Base-by-base conservation (phyloP, 2,113 vertebrate species). In the Thamnophis sirtalis region DNA sequence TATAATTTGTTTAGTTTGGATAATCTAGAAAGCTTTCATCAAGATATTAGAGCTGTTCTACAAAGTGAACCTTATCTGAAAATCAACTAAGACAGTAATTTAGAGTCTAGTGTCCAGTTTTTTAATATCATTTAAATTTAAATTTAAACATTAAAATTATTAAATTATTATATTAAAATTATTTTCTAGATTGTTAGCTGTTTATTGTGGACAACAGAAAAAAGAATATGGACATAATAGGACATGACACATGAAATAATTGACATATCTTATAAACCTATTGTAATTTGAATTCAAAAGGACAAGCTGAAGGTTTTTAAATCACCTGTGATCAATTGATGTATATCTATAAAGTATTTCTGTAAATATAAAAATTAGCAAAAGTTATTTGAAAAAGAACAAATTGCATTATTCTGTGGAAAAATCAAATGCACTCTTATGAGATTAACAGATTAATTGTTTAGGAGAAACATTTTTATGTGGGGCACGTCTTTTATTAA, bases 1-100 rank as follows among this genome's bases (percentile, higher is more conserved):
- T 68, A 9, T 91, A 90, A 91, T 94, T 91, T 91, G 89, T 92
- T 13, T 55, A 86, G n/a, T 60, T 53, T 11, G 43, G 38, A 50
- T 80, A 80, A 19, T 38, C 68, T 80, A 80, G 68, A n/a, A n/a
- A 68, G 28, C 11, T 68, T n/a, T 68, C 11, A n/a, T 68, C 63
- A 68, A 68, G 63, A n/a, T 68, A 68, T n/a, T 63, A 63, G 9
- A 21, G 13, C 28, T 21, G 11, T 58, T 55, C 55, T 17, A 4
- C 15, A 26, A 53, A 13, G n/a, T 5, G 4, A 80, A 21, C 28
- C 9, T 33, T 17, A 90, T 80, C 38, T 51, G 48, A 58, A 89
- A 43, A 89, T 73, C 26, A 33, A 19, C 55, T 8, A 28, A 49
- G 55, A n/a, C 11, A 38, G 0, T 90, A 5, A 3, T 80, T 90